These are phyloP conservation scores for Diorhabda sublineata DNA, from an alignment of 1,140 invertebrate species.

Conservation along the genomic window DNA sequence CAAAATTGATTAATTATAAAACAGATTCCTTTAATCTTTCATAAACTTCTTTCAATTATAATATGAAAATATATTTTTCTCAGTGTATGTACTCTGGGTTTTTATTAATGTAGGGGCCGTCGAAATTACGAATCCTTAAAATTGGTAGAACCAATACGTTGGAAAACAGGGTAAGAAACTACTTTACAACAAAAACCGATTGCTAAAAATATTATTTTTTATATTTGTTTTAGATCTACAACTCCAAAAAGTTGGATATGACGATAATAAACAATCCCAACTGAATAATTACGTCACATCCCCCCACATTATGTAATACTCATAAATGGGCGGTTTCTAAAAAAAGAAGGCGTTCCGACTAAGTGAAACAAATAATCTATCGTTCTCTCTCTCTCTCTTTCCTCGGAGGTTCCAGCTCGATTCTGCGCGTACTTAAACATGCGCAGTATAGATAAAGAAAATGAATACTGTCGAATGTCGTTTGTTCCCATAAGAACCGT, in stretches of 20 bases:
- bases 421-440: too few relatives aligned
- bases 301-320: background rate
- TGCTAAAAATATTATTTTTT: background rate
- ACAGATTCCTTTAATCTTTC: too few relatives aligned
- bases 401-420: too few relatives aligned
- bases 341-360: background rate
- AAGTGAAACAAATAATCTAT: too few relatives aligned
- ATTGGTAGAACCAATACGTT: constrained; percentile 24
- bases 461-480: background rate
- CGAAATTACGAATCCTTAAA: constrained; percentile 19
- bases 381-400: too few relatives aligned
- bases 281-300: background rate
- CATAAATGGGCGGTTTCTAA: background rate
- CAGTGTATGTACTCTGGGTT: too few relatives aligned
- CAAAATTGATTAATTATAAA: too few relatives aligned
- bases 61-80: too few relatives aligned
- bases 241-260: constrained; percentile 11
- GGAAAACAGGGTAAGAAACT: constrained; percentile 16
- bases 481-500: too few relatives aligned
- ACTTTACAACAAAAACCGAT: background rate
- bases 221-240: constrained; percentile 2
- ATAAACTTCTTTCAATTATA: too few relatives aligned
- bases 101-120: constrained; percentile 10
- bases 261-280: background rate
- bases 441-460: background rate